Conservation (phyloP, 2,113 vertebrate genomes). For the Dolichallabes microphthalmus region DNA sequence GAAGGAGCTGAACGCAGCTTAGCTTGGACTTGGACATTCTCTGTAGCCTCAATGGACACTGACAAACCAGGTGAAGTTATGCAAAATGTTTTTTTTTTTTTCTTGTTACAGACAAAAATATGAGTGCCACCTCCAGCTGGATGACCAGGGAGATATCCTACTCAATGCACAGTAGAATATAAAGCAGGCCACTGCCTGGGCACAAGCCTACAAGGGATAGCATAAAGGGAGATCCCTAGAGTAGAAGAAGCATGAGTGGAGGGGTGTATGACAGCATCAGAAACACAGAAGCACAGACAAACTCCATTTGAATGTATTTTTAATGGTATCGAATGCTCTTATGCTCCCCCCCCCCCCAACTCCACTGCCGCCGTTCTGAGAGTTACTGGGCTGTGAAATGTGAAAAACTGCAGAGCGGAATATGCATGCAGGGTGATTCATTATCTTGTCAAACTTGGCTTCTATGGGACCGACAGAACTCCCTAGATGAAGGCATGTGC, state of each 20-base stretch:
- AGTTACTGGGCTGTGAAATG: conserved; percentile 72
- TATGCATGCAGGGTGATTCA: conserved; percentile 68
- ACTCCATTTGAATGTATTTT: conserved; percentile 47
- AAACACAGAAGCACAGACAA: conserved; percentile 12
- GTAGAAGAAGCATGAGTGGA: neutral
- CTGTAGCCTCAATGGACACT: conserved; percentile 19
- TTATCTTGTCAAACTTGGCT: conserved; percentile 72
- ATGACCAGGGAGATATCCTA: conserved; percentile 3
- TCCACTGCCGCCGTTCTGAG: conserved; percentile 47
- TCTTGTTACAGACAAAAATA: conserved; percentile 24
- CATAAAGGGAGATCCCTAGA: neutral
- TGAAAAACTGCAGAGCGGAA: conserved; percentile 66
- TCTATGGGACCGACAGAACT: conserved; percentile 58
- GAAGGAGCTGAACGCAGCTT: conserved; percentile 9
- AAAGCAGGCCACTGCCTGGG: conserved; percentile 16
- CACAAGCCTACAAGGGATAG: neutral
- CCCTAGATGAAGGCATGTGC: conserved; percentile 25
- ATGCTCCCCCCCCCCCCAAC: conserved; percentile 2
- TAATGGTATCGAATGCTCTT: conserved; percentile 36
- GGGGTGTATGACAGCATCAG: conserved; percentile 7
- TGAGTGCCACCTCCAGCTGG: conserved; percentile 39
- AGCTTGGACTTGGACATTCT: conserved; percentile 17
- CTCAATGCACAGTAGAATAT: conserved; percentile 18
- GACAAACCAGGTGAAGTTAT: conserved; percentile 71
- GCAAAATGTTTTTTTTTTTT: conserved; percentile 58